Evolutionary conservation across 92 coral and sea anemone genomes (phyloP).

Genomic region (Porites divaricata): DNA sequence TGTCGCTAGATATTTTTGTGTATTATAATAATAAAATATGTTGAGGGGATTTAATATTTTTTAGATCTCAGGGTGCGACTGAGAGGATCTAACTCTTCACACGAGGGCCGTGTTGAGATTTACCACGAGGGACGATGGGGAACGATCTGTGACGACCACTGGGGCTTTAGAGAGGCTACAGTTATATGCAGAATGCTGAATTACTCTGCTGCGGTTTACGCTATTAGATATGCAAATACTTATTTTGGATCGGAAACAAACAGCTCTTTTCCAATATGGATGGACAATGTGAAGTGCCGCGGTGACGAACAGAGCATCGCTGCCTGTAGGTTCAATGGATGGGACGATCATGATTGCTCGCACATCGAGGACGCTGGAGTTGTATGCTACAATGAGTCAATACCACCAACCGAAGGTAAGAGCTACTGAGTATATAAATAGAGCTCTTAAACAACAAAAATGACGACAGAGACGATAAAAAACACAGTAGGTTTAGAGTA

Average conservation of each 20-base stretch:
- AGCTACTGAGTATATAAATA: not conserved
- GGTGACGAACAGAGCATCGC: conserved; percentile 38
- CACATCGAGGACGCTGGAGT: conserved; percentile 34
- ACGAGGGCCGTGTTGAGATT: conserved; percentile 38
- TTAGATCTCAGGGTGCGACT: not conserved
- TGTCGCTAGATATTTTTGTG: too few relatives aligned
- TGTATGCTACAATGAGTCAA: conserved; percentile 26
- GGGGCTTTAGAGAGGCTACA: conserved; percentile 27
- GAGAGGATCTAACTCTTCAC: not conserved
- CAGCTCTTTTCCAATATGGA: conserved; percentile 14
- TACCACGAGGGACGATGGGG: conserved; percentile 28
- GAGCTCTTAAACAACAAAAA: too few relatives aligned
- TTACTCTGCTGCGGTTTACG: conserved; percentile 15
- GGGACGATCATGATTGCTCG: conserved; percentile 4
- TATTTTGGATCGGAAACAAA: conserved; percentile 25
- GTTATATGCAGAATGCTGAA: conserved; percentile 35
- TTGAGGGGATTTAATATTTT: not conserved
- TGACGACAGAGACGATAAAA: too few relatives aligned
- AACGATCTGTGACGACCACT: conserved; percentile 31
- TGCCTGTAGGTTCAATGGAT: conserved; percentile 23
- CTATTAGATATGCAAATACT: not conserved
- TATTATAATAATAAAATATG: too few relatives aligned
- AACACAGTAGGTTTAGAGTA: too few relatives aligned
- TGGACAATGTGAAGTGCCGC: conserved; percentile 45
- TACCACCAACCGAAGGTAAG: conserved; percentile 29